Conservation (phyloP, 1,140 invertebrate species). For the Andricus grossulariae region DNA sequence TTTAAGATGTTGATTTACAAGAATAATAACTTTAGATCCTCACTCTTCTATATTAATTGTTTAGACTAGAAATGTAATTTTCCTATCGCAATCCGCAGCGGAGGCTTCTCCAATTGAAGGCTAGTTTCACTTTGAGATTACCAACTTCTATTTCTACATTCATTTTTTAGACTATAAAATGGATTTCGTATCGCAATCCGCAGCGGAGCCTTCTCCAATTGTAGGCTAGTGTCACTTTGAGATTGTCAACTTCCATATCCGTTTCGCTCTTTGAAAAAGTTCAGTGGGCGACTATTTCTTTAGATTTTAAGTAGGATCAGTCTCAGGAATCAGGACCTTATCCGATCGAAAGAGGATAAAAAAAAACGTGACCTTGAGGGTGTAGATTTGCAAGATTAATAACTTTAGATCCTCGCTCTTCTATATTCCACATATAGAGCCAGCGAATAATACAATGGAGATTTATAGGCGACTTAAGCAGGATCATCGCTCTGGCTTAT, state of each 20-base stretch:
- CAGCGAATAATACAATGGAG: constrained; percentile 66
- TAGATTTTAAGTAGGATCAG: not conserved
- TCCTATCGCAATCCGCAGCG: too few species aligned
- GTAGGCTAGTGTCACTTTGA: too few species aligned
- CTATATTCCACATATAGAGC: constrained; percentile 8
- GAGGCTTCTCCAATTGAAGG: too few species aligned
- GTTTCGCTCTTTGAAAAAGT: too few species aligned
- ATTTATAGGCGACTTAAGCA: constrained; percentile 63
- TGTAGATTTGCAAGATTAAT: not conserved
- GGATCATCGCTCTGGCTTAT: constrained; percentile 65
- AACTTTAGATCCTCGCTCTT: constrained; percentile 20
- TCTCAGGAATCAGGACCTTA: not conserved
- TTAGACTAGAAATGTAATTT: too few species aligned
- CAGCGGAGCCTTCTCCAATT: too few species aligned
- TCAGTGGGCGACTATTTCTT: not conserved
- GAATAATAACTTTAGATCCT: not conserved
- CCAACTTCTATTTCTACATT: too few species aligned
- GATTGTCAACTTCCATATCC: too few species aligned
- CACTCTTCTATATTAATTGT: not conserved
- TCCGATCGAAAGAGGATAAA: not conserved
- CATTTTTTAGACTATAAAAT: too few species aligned
- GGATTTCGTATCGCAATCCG: too few species aligned
- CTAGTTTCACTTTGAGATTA: too few species aligned
- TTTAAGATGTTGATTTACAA: not conserved
- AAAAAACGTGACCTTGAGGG: not conserved